Evolutionary conservation across 2,113 vertebrate species (phyloP).

Genomic region (Tyrannus savana): DNA sequence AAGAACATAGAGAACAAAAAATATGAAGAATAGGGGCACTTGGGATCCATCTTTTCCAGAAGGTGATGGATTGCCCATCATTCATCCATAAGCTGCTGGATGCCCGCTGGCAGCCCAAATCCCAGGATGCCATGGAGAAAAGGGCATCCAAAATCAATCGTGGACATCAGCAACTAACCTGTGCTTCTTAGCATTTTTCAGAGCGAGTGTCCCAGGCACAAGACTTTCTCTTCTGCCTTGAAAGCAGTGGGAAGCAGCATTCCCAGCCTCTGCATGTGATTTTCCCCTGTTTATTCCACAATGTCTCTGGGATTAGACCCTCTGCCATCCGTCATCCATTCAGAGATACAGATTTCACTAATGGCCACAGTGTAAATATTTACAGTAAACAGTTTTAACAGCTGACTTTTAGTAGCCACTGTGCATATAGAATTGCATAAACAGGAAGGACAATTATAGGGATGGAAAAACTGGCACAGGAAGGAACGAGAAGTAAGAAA

Average conservation of each 20-base stretch:
- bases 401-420: conserved; percentile 50
- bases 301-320: conserved; percentile 41
- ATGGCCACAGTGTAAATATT: conserved; percentile 66
- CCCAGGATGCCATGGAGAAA: not conserved
- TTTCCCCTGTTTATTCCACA: conserved; percentile 39
- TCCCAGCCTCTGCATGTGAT: not conserved
- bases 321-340: conserved; percentile 42
- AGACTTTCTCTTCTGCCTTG: not conserved
- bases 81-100: not conserved
- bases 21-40: not conserved
- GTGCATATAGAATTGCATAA: conserved; percentile 48
- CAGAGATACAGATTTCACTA: conserved; percentile 39
- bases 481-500: not conserved
- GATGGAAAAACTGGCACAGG: conserved; percentile 50
- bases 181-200: not conserved
- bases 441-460: conserved; percentile 36
- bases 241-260: not conserved
- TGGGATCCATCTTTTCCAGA: not conserved
- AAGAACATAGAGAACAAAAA: not conserved
- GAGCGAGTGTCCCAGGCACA: not conserved
- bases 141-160: not conserved
- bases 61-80: not conserved
- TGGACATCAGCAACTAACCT: not conserved
- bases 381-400: conserved; percentile 50
- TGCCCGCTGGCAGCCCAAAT: not conserved